phyloP scores from a whole-genome alignment of 2,888 invertebrate genomes.

The Leucophora obtusa region DNA sequence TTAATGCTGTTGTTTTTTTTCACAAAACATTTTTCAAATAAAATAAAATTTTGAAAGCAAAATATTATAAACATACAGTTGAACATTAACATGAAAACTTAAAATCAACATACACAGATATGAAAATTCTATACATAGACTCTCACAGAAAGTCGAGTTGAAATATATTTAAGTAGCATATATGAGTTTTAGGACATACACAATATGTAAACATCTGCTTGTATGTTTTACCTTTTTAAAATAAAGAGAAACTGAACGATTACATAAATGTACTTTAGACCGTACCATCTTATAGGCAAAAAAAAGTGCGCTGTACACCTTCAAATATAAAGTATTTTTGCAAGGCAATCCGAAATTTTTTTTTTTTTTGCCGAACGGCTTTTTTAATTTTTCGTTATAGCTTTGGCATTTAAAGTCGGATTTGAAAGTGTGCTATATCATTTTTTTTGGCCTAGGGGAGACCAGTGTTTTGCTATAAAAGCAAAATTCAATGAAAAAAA shows the following conservation, averaged over 20 bases:
- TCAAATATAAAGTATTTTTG: too few relatives aligned
- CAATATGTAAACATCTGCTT: not conserved
- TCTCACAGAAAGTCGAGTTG: slow-evolving; percentile 5
- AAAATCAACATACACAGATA: slow-evolving; percentile 5
- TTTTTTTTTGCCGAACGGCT: too few relatives aligned
- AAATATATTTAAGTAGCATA: slow-evolving; percentile 17
- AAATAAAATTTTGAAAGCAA: not conserved
- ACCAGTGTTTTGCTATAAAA: too few relatives aligned
- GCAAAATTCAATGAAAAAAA: too few relatives aligned
- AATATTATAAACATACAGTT: not conserved
- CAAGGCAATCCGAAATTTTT: too few relatives aligned
- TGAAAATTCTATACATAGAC: not conserved
- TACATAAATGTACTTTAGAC: not conserved
- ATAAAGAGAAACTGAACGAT: slow-evolving; percentile 2
- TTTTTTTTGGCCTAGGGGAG: too few relatives aligned
- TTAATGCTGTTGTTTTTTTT: not conserved
- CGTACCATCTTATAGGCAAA: too few relatives aligned
- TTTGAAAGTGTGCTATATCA: too few relatives aligned
- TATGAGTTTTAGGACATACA: slow-evolving; percentile 2
- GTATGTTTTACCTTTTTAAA: not conserved
- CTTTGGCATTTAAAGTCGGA: too few relatives aligned
- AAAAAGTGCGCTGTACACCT: too few relatives aligned
- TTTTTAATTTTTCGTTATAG: too few relatives aligned
- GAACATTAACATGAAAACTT: not conserved
- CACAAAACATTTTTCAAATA: not conserved